Base-by-base conservation (phyloP, 1,140 invertebrate genomes). In the Polypedilum pembai region DNA sequence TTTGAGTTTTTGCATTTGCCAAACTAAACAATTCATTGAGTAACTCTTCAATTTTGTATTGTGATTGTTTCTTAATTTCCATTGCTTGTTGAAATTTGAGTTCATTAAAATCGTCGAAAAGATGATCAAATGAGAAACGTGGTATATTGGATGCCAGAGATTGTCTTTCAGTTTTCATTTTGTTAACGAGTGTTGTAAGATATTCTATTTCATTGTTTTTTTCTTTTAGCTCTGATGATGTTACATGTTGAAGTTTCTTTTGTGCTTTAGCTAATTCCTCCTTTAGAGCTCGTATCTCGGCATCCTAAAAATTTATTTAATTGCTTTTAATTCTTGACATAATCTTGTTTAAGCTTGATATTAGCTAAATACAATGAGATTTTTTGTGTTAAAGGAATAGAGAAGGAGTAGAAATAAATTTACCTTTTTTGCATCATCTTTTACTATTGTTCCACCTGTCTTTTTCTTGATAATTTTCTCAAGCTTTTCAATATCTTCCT, bases 51-150 rank as follows among this genome's bases (percentile, higher is more conserved):
- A 69, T 18, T 69, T 69, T 69, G 8, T 21, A 0, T 10, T 69
- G 65, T 69, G 65, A 69, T 18, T 20, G 17, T 18, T 69, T 20
- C 17, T 69, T 69, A 8, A 20, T 21, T 18, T 69, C 17, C 65
- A 69, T 20, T 18, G 65, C 65, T 69, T 69, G 65, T 69, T 69
- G 65, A 12, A 20, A 69, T 20, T 69, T 69, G 8, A 69, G 20
- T 18, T 69, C 65, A 69, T 69, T 69, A 1, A 69, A 69, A 8
- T 8, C 8, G 17, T 69, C 65, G 18, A 10, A 69, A 8, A 69
- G 20, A 1, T 20, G 3, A 8, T 69, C 65, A 1, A 69, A 8
- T 0, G 65, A 69, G 1, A 69, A 8, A 3, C 20, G 15, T 8
- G 65, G 20, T 20, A 18, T 21, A 4, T 69, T 18, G 24, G 24